phyloP scores from a whole-genome alignment of 2,888 invertebrate genomes.

The Orchesella flavescens region DNA sequence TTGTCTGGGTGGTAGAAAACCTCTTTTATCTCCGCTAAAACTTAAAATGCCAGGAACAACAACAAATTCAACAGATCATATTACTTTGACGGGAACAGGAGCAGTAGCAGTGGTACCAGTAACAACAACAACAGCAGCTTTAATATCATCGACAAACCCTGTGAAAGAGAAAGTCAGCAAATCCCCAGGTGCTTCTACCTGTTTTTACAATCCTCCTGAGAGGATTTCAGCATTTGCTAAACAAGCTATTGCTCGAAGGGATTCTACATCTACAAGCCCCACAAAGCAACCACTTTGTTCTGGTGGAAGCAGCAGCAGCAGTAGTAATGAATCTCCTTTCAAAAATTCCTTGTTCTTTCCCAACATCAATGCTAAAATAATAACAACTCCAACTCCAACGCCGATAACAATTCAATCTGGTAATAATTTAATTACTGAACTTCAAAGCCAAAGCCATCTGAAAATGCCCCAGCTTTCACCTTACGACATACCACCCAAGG shows the following conservation, averaged over 20 bases:
- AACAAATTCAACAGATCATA: constrained; percentile 21
- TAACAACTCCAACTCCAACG: too few species aligned
- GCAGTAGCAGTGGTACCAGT: not conserved
- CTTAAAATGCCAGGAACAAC: constrained; percentile 9
- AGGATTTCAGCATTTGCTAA: constrained; percentile 59
- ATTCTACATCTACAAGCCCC: constrained; percentile 32
- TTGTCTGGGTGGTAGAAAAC: not conserved
- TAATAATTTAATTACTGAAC: too few species aligned
- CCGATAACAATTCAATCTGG: too few species aligned
- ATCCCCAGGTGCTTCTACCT: not conserved
- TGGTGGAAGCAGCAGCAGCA: not conserved
- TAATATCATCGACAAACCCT: not conserved
- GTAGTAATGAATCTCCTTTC: too few species aligned
- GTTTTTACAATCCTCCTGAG: constrained; percentile 48
- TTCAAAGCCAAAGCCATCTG: not conserved
- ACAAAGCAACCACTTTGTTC: constrained; percentile 26
- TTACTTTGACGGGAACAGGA: not conserved
- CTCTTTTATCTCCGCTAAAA: constrained; percentile 10
- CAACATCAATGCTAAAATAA: too few species aligned
- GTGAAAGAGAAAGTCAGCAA: constrained; percentile 1
- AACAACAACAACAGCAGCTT: not conserved
- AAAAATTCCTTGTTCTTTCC: too few species aligned
- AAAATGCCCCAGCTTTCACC: constrained; percentile 53
- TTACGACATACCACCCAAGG: constrained; percentile 11
- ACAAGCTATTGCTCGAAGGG: constrained; percentile 50